Conservation (phyloP, 2,888 invertebrate species). For the Cephus pulcher region DNA sequence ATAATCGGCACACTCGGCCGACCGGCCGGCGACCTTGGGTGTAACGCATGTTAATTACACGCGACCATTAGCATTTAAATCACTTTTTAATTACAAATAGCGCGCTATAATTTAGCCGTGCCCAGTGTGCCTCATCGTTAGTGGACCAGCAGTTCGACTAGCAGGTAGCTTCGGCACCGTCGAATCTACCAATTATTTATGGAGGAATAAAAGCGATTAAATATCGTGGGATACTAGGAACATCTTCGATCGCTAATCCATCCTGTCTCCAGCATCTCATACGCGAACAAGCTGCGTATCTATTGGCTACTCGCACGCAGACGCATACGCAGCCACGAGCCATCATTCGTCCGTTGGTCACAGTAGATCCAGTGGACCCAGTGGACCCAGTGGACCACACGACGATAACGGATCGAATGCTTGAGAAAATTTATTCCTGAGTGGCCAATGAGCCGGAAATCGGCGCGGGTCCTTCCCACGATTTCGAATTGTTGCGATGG, state of each 20-base stretch:
- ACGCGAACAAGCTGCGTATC: too few relatives aligned
- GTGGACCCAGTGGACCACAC: too few relatives aligned
- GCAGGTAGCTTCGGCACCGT: neutral
- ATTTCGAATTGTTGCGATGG: too few relatives aligned
- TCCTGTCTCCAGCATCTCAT: too few relatives aligned
- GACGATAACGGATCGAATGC: too few relatives aligned
- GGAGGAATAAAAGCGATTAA: constrained; percentile 46
- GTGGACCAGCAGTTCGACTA: constrained; percentile 10
- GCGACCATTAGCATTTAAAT: constrained; percentile 56
- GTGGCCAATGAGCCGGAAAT: too few relatives aligned
- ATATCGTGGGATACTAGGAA: constrained; percentile 50
- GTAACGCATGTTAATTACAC: constrained; percentile 49
- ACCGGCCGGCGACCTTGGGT: constrained; percentile 29
- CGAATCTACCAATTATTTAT: constrained; percentile 53
- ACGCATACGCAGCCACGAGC: too few relatives aligned
- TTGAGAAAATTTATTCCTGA: too few relatives aligned
- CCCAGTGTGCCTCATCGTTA: neutral
- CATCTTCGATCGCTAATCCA: constrained; percentile 36
- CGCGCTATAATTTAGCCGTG: constrained; percentile 25
- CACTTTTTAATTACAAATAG: constrained; percentile 54
- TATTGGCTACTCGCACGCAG: too few relatives aligned
- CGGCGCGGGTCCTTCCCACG: too few relatives aligned
- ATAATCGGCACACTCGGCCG: constrained; percentile 35
- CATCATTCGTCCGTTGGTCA: too few relatives aligned
- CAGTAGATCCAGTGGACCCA: too few relatives aligned